These are phyloP conservation scores for Danio kyathit DNA, from an alignment of 2,797 vertebrate genomes.

Conservation along the genomic window DNA sequence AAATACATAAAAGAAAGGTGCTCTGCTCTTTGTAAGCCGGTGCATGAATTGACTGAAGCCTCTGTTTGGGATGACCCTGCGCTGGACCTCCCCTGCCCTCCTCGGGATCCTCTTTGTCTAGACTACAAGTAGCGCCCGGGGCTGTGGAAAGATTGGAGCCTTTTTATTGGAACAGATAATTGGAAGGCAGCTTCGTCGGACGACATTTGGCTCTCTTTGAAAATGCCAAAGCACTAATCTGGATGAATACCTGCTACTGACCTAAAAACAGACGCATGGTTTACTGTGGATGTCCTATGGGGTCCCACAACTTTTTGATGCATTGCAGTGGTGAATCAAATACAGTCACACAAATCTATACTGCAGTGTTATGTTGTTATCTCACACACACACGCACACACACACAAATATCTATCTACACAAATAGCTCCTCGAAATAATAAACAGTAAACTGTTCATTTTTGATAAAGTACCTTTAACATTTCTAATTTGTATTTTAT, in stretches of 20 bases:
- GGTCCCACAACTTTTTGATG: background rate
- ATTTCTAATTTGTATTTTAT: no score
- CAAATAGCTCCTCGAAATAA: no score
- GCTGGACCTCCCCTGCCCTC: background rate
- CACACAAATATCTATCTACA: no score
- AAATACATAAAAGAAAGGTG: slow-evolving; percentile 57
- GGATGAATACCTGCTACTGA: slow-evolving; percentile 10
- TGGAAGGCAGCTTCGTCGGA: slow-evolving; percentile 16
- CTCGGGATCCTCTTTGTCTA: slow-evolving; percentile 41
- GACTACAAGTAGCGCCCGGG: slow-evolving; percentile 41
- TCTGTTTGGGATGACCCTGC: slow-evolving; percentile 19
- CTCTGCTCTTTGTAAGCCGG: slow-evolving; percentile 27
- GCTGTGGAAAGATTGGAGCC: background rate
- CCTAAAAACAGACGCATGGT: background rate
- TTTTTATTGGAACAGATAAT: background rate
- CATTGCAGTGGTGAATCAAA: background rate
- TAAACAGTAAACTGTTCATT: no score
- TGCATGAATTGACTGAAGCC: slow-evolving; percentile 54
- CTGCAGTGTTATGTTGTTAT: background rate
- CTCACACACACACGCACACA: no score
- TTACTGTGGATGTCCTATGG: background rate
- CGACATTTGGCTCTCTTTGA: slow-evolving; percentile 24
- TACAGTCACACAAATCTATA: background rate
- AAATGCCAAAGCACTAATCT: slow-evolving; percentile 29
- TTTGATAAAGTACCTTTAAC: no score